Evolutionary conservation across 2,888 invertebrate species (phyloP).

Genomic region (Prostheceraeus crozeri): DNA sequence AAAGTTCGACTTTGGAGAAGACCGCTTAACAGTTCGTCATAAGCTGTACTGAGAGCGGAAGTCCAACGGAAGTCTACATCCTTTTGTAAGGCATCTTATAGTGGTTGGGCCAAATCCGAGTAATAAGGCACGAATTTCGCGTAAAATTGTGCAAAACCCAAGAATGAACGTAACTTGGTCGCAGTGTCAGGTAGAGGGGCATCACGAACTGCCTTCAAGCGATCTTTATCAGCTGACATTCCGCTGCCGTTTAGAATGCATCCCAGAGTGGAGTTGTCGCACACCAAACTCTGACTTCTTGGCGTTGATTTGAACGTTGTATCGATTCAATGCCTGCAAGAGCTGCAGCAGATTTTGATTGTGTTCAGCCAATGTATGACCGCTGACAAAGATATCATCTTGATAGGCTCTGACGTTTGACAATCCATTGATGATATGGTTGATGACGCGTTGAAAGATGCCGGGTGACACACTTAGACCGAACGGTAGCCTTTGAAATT

Average conservation of each 20-base stretch:
- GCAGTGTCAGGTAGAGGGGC: neutral
- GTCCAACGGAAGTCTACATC: neutral
- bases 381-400: neutral
- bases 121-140: neutral
- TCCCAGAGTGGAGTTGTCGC: neutral
- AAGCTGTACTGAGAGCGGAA: neutral
- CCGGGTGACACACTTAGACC: neutral
- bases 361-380: neutral
- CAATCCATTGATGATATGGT: neutral
- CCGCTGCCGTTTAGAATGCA: neutral
- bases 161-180: neutral
- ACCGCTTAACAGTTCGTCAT: neutral
- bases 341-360: conserved; percentile 10
- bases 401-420: neutral
- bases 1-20: conserved; percentile 2
- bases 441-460: neutral
- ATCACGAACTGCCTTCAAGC: neutral
- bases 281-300: conserved; percentile 16
- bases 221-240: neutral
- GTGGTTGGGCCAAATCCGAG: conserved; percentile 1
- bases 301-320: conserved; percentile 7
- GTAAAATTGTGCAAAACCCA: neutral
- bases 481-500: neutral
- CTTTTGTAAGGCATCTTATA: conserved; percentile 11
- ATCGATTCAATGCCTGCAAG: neutral